phyloP scores from a whole-genome alignment of 2,797 vertebrate genomes.

The Sphenopsis melanotis region DNA sequence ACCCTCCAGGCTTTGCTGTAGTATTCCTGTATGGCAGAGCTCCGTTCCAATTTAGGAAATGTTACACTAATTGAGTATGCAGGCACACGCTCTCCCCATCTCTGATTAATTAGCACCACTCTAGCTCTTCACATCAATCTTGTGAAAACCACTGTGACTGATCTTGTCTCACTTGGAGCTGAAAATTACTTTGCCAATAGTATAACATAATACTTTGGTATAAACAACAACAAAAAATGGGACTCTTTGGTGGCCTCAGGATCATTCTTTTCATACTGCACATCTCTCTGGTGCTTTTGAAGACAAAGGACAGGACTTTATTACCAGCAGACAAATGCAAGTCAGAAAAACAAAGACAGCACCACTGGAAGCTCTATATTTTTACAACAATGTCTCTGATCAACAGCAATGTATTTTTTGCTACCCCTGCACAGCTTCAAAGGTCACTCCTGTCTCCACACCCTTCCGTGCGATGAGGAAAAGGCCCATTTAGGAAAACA shows the following conservation, averaged over 20 bases:
- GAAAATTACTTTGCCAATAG: slow-evolving; percentile 77
- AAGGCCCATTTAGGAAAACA: not conserved
- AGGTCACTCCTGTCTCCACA: not conserved
- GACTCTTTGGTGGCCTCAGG: slow-evolving; percentile 31
- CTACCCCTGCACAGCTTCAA: not conserved
- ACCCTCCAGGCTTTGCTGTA: not conserved
- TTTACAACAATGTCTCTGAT: slow-evolving; percentile 16
- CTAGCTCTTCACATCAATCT: slow-evolving; percentile 72
- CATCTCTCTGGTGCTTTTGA: slow-evolving; percentile 62
- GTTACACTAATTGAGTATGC: slow-evolving; percentile 38
- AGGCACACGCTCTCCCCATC: slow-evolving; percentile 43
- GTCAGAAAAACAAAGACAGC: slow-evolving; percentile 28
- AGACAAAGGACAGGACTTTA: slow-evolving; percentile 64
- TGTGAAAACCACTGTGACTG: slow-evolving; percentile 71
- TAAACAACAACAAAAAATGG: slow-evolving; percentile 68
- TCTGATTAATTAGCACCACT: slow-evolving; percentile 78
- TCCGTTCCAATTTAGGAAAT: slow-evolving; percentile 28
- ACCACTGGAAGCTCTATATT: not conserved
- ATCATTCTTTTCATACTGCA: slow-evolving; percentile 68
- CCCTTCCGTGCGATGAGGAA: not conserved
- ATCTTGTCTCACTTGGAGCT: slow-evolving; percentile 71
- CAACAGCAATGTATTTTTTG: not conserved
- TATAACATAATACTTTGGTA: slow-evolving; percentile 65
- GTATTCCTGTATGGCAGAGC: not conserved
- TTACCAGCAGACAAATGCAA: slow-evolving; percentile 34